These are phyloP conservation scores for Melanotus villosus DNA, from an alignment of 2,888 invertebrate species.

Conservation along the genomic window DNA sequence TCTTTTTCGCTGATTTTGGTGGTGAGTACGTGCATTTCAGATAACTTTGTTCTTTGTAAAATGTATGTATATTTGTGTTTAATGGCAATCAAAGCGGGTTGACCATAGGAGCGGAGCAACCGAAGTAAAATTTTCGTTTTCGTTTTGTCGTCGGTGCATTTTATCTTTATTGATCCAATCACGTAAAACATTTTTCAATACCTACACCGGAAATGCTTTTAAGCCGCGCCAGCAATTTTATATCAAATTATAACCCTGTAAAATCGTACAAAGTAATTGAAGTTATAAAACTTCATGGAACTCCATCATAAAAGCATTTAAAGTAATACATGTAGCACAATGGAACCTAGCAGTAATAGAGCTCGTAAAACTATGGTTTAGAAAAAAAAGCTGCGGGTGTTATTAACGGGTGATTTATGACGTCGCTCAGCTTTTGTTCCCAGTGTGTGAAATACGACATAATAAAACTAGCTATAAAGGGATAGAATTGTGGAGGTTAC, in stretches of 20 bases:
- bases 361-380: constrained; percentile 22
- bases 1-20: constrained; percentile 85
- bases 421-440: constrained; percentile 20
- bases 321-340: constrained; percentile 24
- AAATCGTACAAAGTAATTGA: constrained; percentile 24
- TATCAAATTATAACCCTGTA: constrained; percentile 9
- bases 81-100: too few species aligned
- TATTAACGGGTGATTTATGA: constrained; percentile 18
- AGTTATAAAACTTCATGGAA: constrained; percentile 29
- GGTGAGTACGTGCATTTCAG: constrained; percentile 69
- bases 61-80: too few species aligned
- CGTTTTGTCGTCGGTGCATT: background rate
- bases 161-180: background rate
- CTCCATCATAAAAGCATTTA: constrained; percentile 29
- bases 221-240: constrained; percentile 13
- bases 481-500: background rate
- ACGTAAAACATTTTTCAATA: background rate
- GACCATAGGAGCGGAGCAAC: too few species aligned
- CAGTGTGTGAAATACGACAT: constrained; percentile 19
- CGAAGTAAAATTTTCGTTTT: too few species aligned
- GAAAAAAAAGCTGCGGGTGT: constrained; percentile 10
- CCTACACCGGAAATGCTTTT: constrained; percentile 29
- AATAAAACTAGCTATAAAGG: constrained; percentile 21
- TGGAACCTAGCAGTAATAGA: constrained; percentile 9
- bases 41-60: too few species aligned